These are phyloP conservation scores for Ceyx erithaca DNA, from an alignment of 2,797 vertebrate species.

Conservation along the genomic window DNA sequence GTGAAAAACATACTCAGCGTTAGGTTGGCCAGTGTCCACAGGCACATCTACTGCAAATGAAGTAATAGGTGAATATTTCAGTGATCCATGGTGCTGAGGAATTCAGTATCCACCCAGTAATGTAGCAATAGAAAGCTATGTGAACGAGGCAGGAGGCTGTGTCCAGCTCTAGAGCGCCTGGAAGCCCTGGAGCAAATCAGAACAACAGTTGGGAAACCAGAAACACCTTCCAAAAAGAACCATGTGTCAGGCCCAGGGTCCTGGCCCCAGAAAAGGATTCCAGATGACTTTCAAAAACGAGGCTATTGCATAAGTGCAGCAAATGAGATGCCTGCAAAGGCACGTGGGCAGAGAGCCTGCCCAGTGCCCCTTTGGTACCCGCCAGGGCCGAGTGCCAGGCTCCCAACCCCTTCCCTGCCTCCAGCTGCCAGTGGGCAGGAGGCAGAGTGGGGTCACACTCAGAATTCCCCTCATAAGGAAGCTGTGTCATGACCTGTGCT, in stretches of 20 bases:
- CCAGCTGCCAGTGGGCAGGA: neutral
- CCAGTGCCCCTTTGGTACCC: accelerated
- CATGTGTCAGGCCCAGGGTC: conserved; percentile 22
- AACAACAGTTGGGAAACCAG: conserved; percentile 45
- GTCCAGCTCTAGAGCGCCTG: neutral
- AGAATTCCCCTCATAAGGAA: neutral
- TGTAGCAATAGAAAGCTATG: conserved; percentile 28
- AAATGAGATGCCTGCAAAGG: neutral
- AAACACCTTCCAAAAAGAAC: conserved; percentile 57
- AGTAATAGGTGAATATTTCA: conserved; percentile 48
- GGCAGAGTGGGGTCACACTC: neutral
- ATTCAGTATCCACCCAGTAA: conserved; percentile 54
- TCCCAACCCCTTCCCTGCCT: neutral
- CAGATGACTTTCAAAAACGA: conserved; percentile 49
- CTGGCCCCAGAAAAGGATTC: conserved; percentile 15
- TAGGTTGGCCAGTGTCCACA: neutral
- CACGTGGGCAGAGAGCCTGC: neutral
- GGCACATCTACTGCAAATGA: conserved; percentile 28
- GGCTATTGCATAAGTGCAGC: conserved; percentile 24
- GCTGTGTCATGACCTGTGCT: neutral
- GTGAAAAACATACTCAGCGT: neutral
- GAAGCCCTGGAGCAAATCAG: conserved; percentile 38
- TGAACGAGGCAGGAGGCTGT: neutral
- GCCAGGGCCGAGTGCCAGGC: too few species aligned
- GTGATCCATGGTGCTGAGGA: conserved; percentile 41